Evolutionary conservation across 2,888 invertebrate species (phyloP).

Genomic region (Philaethria dido): DNA sequence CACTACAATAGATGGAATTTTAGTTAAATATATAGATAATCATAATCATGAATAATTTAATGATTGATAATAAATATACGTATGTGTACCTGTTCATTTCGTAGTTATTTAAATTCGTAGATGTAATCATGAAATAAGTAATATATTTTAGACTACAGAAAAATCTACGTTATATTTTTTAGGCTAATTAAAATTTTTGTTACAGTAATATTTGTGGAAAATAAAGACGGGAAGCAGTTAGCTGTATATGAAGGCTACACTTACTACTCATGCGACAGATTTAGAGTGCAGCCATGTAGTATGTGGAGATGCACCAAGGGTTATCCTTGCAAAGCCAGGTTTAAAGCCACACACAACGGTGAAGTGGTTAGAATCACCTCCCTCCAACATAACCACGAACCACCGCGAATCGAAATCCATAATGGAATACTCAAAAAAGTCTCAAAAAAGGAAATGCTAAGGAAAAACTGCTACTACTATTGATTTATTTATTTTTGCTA

Average conservation of each 20-base stretch:
- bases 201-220: slow-evolving; percentile 53
- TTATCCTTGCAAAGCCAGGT: slow-evolving; percentile 58
- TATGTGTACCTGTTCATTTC: neutral
- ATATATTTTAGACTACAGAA: slow-evolving; percentile 11
- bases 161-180: neutral
- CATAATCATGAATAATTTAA: slow-evolving; percentile 35
- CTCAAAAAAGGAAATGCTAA: slow-evolving; percentile 31
- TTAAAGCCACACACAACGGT: slow-evolving; percentile 52
- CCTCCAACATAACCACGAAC: slow-evolving; percentile 52
- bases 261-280: slow-evolving; percentile 50
- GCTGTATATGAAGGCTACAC: slow-evolving; percentile 56
- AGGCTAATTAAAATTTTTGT: slow-evolving; percentile 32
- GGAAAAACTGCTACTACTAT: neutral
- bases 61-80: slow-evolving; percentile 2
- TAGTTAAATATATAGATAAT: slow-evolving; percentile 28
- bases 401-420: slow-evolving; percentile 48
- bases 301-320: slow-evolving; percentile 61
- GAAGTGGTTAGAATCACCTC: slow-evolving; percentile 49
- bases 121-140: neutral
- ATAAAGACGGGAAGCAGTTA: slow-evolving; percentile 53
- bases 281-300: slow-evolving; percentile 37
- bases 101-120: neutral
- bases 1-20: slow-evolving; percentile 28
- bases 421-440: slow-evolving; percentile 46
- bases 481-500: neutral